A percentile compares a stretch with the other conserved stretches of the same genome.
These are phyloP conservation scores for Rhegmatorhina hoffmannsi DNA, from an alignment of 2,113 vertebrate genomes.

Conservation along the genomic window DNA sequence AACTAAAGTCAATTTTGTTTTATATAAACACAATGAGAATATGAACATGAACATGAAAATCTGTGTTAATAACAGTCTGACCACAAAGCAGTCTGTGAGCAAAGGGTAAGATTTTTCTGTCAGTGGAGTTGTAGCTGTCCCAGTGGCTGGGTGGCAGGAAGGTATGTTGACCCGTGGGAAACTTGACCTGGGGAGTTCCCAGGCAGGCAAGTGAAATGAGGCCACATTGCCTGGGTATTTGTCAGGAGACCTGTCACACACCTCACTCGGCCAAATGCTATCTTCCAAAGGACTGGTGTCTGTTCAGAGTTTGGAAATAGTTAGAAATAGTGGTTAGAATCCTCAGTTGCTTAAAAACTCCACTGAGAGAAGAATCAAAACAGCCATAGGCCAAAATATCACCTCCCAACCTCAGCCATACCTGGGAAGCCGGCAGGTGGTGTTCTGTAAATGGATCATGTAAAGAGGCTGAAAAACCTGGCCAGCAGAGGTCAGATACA, in stretches of 20 bases:
- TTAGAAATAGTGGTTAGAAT: neutral
- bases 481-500: slow-evolving; percentile 41
- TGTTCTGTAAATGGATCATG: neutral
- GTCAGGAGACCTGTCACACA: neutral
- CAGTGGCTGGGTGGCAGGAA: neutral
- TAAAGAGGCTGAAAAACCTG: neutral
- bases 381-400: neutral
- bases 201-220: neutral
- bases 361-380: neutral
- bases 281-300: neutral
- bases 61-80: neutral
- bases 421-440: accelerated
- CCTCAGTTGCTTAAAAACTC: neutral
- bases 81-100: neutral
- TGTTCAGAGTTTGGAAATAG: neutral
- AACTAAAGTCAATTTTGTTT: neutral
- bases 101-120: neutral
- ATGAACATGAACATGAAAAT: neutral
- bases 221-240: neutral
- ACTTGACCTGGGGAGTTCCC: slow-evolving; percentile 27
- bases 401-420: neutral
- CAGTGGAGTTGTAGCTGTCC: neutral
- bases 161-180: slow-evolving; percentile 60
- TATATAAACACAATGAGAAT: neutral
- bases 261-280: neutral